A percentile compares a stretch with the other conserved stretches of the same genome.
Conservation (phyloP, 30 jellyfish, hydroid and myxozoan genomes). For the Nemopilema nomurai region DNA sequence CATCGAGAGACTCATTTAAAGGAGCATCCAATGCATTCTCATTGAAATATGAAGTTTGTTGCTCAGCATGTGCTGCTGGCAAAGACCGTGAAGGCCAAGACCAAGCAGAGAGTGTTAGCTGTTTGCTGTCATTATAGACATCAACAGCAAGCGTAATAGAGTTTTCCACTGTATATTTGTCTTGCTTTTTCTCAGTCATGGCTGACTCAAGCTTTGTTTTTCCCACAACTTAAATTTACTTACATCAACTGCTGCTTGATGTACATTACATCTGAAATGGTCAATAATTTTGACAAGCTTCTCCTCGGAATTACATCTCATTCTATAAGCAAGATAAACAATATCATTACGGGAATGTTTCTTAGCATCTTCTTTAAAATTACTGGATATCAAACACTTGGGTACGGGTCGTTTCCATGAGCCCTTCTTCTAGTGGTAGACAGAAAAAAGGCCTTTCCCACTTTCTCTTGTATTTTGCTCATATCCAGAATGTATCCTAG, state of each 20-base stretch:
- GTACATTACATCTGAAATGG: conserved; percentile 28
- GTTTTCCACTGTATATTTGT: conserved; percentile 19
- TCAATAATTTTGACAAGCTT: conserved; percentile 14
- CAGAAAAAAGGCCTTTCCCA: too few relatives aligned
- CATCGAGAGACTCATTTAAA: background rate
- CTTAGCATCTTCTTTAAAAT: conserved; percentile 10
- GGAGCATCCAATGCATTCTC: conserved; percentile 48
- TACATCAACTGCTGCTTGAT: conserved; percentile 58
- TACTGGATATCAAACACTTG: conserved; percentile 28
- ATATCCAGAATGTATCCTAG: background rate
- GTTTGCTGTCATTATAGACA: conserved; percentile 43
- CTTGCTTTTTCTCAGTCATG: conserved; percentile 43
- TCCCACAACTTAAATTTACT: conserved; percentile 30
- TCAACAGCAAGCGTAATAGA: conserved; percentile 40
- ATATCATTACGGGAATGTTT: background rate
- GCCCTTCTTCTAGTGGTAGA: too few relatives aligned
- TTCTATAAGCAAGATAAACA: conserved; percentile 28
- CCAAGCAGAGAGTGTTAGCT: conserved; percentile 23
- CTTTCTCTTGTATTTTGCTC: too few relatives aligned
- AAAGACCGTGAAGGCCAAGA: conserved; percentile 20
- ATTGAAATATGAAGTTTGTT: conserved; percentile 21
- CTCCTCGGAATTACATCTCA: conserved; percentile 37
- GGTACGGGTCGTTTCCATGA: conserved; percentile 7
- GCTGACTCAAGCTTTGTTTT: conserved; percentile 31
- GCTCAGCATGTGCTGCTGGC: conserved; percentile 35